phyloP scores from a whole-genome alignment of 2,113 vertebrate species.

The Nanorana parkeri region DNA sequence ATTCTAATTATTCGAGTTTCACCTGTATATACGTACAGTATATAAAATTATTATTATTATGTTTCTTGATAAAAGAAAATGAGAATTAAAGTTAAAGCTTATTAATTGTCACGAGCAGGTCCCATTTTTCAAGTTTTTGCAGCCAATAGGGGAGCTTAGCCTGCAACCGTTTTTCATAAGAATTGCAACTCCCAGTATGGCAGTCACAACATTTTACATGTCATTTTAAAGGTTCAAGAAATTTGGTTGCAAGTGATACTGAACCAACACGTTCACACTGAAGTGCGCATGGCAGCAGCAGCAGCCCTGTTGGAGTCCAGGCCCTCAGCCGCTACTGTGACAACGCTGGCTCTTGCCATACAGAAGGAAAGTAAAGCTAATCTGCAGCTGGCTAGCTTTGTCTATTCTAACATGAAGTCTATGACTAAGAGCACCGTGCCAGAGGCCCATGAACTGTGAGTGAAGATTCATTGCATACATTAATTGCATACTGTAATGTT shows the following conservation, averaged over 20 bases:
- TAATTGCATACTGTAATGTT: no score
- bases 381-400: constrained; percentile 81
- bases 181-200: no score
- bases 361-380: constrained; percentile 74
- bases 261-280: constrained; percentile 71
- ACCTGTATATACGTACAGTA: no score
- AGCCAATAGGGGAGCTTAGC: no score
- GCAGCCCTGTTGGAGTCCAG: constrained; percentile 80
- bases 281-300: constrained; percentile 80
- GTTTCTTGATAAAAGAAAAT: no score
- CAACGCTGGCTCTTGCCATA: constrained; percentile 71
- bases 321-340: constrained; percentile 74
- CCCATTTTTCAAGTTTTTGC: no score
- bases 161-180: no score
- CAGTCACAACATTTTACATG: no score
- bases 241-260: constrained; percentile 76
- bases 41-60: no score
- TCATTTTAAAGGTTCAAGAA: constrained; percentile 75
- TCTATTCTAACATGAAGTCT: constrained; percentile 82
- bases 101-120: no score
- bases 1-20: no score
- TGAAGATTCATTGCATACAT: background rate
- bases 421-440: constrained; percentile 73
- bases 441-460: constrained; percentile 75
- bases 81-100: no score